Percentiles rank a stretch among this genome's conserved stretches.
Evolutionary conservation across 1,140 invertebrate genomes (phyloP).

Genomic region (Drosophila repleta): DNA sequence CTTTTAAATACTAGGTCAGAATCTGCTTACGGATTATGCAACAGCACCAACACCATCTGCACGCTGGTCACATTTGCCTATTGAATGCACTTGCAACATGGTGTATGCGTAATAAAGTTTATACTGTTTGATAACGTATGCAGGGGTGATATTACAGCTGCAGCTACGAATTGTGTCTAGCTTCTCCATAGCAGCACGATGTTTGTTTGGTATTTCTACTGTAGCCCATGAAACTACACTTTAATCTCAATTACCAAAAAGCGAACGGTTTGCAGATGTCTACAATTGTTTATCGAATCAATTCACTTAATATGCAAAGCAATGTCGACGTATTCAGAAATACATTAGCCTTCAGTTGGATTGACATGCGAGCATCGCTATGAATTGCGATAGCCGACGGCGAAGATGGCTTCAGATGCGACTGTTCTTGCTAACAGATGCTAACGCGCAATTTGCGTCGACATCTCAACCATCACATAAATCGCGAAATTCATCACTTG

Average conservation of each 20-base stretch:
- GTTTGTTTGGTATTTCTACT: too few relatives aligned
- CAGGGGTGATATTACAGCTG: too few relatives aligned
- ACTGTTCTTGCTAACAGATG: slow-evolving; percentile 43
- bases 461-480: slow-evolving; percentile 61
- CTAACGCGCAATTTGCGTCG: slow-evolving; percentile 70
- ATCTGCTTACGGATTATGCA: slow-evolving; percentile 37
- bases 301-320: slow-evolving; percentile 48
- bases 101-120: slow-evolving; percentile 71
- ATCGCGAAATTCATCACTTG: slow-evolving; percentile 64
- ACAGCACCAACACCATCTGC: slow-evolving; percentile 12
- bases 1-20: slow-evolving; percentile 62
- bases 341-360: slow-evolving; percentile 23
- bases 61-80: slow-evolving; percentile 57
- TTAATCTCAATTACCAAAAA: slow-evolving; percentile 1
- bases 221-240: too few relatives aligned
- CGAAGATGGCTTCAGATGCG: slow-evolving; percentile 23
- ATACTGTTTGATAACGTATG: too few relatives aligned
- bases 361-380: slow-evolving; percentile 5
- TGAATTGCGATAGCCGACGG: background rate
- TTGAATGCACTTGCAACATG: slow-evolving; percentile 53
- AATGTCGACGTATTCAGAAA: slow-evolving; percentile 53
- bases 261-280: slow-evolving; percentile 15
- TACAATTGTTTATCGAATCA: slow-evolving; percentile 51
- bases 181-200: slow-evolving; percentile 59
- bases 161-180: slow-evolving; percentile 14